These are phyloP conservation scores for Euphydryas editha DNA, from an alignment of 2,888 invertebrate species.

Conservation along the genomic window DNA sequence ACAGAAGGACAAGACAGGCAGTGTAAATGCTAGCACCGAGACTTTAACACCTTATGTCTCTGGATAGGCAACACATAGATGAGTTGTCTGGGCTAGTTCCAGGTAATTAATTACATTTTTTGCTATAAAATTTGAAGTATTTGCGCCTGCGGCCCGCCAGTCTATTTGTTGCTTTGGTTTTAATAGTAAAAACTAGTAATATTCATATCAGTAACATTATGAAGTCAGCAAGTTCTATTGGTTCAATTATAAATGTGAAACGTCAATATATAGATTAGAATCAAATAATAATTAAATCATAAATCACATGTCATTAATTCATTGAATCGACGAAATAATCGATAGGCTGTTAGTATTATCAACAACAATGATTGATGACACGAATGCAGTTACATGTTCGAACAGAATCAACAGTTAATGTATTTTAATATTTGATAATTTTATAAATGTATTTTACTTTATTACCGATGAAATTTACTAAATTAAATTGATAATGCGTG, in stretches of 20 bases:
- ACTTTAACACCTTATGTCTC: no score
- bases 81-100: no score
- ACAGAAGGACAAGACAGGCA: no score
- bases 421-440: conserved; percentile 1
- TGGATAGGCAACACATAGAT: no score
- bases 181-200: no score
- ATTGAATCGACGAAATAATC: conserved; percentile 9
- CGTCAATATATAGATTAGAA: background rate
- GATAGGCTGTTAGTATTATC: conserved; percentile 4
- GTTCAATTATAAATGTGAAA: background rate
- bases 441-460: background rate
- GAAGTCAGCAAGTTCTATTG: background rate
- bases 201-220: background rate
- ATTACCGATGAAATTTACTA: background rate
- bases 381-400: background rate
- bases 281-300: background rate
- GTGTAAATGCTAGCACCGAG: no score
- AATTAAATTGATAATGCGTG: background rate
- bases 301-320: background rate
- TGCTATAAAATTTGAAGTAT: no score
- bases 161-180: no score
- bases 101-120: no score
- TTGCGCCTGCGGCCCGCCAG: no score
- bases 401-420: background rate
- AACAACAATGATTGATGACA: conserved; percentile 8